A percentile compares a stretch with the other conserved stretches of the same genome.
Evolutionary conservation across 2,797 vertebrate genomes (phyloP).

Genomic region (Urophycis tenuis): DNA sequence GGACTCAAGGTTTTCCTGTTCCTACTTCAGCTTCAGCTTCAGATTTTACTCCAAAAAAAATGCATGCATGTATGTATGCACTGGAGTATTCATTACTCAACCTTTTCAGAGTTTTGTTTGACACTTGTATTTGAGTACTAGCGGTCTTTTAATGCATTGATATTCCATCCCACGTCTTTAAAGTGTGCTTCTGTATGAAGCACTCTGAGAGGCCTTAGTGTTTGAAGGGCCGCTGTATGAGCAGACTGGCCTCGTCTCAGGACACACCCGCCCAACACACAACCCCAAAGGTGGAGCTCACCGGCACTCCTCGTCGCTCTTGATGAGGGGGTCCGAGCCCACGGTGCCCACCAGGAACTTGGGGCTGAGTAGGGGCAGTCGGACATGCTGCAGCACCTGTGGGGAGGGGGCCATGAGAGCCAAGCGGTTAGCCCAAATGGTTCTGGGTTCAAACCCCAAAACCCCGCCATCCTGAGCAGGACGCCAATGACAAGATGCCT

Average conservation of each 20-base stretch:
- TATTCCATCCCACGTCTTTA: not conserved
- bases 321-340: conserved; percentile 96
- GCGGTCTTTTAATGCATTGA: not conserved
- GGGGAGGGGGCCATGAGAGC: not conserved
- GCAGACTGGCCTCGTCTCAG: not conserved
- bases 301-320: conserved; percentile 98
- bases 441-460: conserved; percentile 1
- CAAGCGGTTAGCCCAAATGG: not conserved
- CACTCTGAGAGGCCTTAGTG: not conserved
- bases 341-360: conserved; percentile 98
- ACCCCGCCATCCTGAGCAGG: not conserved
- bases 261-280: not conserved
- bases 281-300: conserved; percentile 34
- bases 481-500: not conserved
- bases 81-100: no score
- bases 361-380: conserved; percentile 90
- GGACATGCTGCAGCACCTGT: conserved; percentile 94
- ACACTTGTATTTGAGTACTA: no score
- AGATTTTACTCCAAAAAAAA: no score
- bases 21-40: no score
- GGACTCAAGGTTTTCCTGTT: no score
- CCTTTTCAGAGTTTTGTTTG: no score
- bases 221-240: not conserved
- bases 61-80: no score
- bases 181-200: not conserved